Conservation (phyloP, 2,888 invertebrate genomes). For the Masnerella sp. region DNA sequence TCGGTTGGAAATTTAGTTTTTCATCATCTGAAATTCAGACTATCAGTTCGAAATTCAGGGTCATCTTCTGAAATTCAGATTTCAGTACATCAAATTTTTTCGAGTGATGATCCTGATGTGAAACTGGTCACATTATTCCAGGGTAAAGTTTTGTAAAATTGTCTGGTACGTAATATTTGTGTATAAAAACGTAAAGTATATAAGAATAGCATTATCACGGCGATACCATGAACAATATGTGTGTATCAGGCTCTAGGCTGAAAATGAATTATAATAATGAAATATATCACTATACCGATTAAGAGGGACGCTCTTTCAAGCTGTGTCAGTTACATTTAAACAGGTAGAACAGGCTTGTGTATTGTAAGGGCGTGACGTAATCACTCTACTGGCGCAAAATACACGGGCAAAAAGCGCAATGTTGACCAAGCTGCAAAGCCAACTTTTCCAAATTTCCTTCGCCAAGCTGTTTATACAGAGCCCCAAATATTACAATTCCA, state of each 20-base stretch:
- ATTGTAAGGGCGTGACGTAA: slow-evolving; percentile 51
- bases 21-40: too few relatives aligned
- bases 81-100: too few relatives aligned
- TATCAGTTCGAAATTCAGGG: too few relatives aligned
- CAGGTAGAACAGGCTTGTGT: slow-evolving; percentile 62
- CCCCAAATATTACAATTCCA: too few relatives aligned
- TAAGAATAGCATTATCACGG: slow-evolving; percentile 59
- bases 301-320: slow-evolving; percentile 33
- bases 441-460: too few relatives aligned
- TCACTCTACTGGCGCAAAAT: too few relatives aligned
- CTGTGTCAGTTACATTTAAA: slow-evolving; percentile 57
- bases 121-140: slow-evolving; percentile 72
- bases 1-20: too few relatives aligned
- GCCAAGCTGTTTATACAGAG: too few relatives aligned
- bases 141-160: slow-evolving; percentile 69
- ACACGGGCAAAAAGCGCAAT: slow-evolving; percentile 39
- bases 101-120: too few relatives aligned
- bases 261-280: slow-evolving; percentile 41
- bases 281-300: slow-evolving; percentile 43
- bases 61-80: too few relatives aligned
- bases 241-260: slow-evolving; percentile 52
- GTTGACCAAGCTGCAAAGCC: too few relatives aligned
- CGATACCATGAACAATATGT: slow-evolving; percentile 55
- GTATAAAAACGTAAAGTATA: slow-evolving; percentile 64
- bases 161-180: slow-evolving; percentile 73